phyloP scores from a whole-genome alignment of 2,113 vertebrate species.

The Tenrec ecaudatus region DNA sequence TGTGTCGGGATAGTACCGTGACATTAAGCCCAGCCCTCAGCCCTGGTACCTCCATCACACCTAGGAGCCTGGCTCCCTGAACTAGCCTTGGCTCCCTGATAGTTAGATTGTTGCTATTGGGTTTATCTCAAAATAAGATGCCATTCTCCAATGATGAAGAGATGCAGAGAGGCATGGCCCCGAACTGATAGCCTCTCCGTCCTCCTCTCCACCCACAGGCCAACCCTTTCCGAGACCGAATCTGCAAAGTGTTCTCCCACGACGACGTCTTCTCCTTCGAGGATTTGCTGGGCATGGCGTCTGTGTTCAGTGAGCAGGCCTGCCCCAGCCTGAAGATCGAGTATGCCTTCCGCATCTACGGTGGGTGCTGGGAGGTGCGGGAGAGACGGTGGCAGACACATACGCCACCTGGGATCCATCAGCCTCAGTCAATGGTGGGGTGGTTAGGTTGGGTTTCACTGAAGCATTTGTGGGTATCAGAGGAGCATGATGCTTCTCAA shows the following conservation, averaged over 20 bases:
- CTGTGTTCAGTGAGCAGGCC: slow-evolving; percentile 81
- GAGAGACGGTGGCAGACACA: not conserved
- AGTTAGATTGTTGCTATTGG: not conserved
- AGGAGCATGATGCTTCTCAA: not conserved
- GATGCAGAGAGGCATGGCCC: not conserved
- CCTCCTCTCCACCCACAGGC: slow-evolving; percentile 36
- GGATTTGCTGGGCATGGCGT: slow-evolving; percentile 79
- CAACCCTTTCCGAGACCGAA: slow-evolving; percentile 76
- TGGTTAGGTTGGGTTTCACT: not conserved
- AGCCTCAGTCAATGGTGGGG: not conserved
- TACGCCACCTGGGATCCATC: not conserved
- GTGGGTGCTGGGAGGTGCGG: slow-evolving; percentile 19
- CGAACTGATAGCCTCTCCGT: not conserved
- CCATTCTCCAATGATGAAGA: not conserved
- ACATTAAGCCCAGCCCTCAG: no score
- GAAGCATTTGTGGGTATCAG: not conserved
- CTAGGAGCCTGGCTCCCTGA: not conserved
- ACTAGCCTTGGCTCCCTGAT: no score
- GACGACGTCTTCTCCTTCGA: slow-evolving; percentile 61
- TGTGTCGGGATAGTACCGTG: not conserved
- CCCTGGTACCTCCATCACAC: not conserved
- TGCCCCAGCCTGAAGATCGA: slow-evolving; percentile 82
- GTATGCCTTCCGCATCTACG: slow-evolving; percentile 71
- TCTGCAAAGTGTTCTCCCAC: slow-evolving; percentile 77
- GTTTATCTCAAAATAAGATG: not conserved